Evolutionary conservation across 2,113 vertebrate genomes (phyloP).

Genomic region (Pluvialis apricaria): DNA sequence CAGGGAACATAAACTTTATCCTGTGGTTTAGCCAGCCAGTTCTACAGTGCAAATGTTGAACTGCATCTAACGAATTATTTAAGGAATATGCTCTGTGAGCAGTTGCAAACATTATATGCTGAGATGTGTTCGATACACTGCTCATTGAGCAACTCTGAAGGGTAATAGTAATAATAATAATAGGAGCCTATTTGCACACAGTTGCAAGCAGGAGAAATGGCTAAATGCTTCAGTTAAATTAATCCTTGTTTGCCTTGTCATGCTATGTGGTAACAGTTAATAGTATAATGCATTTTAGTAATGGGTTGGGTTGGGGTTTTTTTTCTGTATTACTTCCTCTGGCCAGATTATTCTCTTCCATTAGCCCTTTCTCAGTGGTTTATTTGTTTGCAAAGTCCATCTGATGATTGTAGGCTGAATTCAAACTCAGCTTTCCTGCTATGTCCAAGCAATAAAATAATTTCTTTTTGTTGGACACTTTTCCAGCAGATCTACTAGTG

Average conservation of each 20-base stretch:
- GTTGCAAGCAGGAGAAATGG: slow-evolving; percentile 36
- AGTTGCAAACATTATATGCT: background rate
- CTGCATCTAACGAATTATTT: background rate
- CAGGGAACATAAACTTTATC: slow-evolving; percentile 34
- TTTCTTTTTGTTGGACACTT: background rate
- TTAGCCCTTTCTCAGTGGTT: slow-evolving; percentile 26
- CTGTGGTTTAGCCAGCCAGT: background rate
- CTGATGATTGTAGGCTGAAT: background rate
- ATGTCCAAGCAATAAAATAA: background rate
- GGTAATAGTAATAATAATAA: slow-evolving; percentile 43
- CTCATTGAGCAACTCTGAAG: slow-evolving; percentile 35
- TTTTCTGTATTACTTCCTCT: slow-evolving; percentile 22
- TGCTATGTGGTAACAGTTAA: slow-evolving; percentile 37
- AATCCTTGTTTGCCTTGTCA: slow-evolving; percentile 49
- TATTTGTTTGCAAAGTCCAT: slow-evolving; percentile 8
- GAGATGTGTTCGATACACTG: background rate
- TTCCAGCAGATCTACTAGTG: background rate
- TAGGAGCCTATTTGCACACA: slow-evolving; percentile 46
- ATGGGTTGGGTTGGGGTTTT: background rate
- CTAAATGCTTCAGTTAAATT: slow-evolving; percentile 56
- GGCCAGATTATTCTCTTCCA: slow-evolving; percentile 30
- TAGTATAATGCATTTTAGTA: slow-evolving; percentile 51
- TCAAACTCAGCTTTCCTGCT: background rate
- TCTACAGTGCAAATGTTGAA: background rate
- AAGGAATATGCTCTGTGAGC: background rate